Evolutionary conservation across 2,797 vertebrate species (phyloP).

Genomic region (Buceros bicornis): DNA sequence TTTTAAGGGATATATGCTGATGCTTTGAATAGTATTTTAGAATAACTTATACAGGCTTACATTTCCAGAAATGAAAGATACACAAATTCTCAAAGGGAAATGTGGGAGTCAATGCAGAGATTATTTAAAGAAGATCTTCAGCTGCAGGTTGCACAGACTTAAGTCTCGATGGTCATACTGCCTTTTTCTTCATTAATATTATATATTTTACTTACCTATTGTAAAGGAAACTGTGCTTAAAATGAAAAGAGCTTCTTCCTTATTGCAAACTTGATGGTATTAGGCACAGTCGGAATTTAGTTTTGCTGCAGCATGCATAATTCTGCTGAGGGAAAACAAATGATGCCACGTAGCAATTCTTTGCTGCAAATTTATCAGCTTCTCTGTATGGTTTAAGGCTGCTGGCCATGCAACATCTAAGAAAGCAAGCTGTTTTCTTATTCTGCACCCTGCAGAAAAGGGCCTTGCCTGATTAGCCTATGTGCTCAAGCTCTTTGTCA

Average conservation of each 20-base stretch:
- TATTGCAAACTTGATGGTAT: not conserved
- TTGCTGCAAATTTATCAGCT: not conserved
- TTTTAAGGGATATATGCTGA: not conserved
- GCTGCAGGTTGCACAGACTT: not conserved
- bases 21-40: not conserved
- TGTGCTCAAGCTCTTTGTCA: not conserved
- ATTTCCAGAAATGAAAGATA: not conserved
- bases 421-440: not conserved
- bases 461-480: not conserved
- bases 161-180: not conserved
- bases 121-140: not conserved
- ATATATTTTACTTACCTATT: not conserved
- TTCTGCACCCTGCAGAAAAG: not conserved
- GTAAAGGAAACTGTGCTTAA: not conserved
- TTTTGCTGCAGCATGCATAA: not conserved
- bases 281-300: not conserved
- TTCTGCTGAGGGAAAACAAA: not conserved
- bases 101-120: not conserved
- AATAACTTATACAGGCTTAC: not conserved
- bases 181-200: not conserved
- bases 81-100: not conserved
- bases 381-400: not conserved
- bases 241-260: not conserved
- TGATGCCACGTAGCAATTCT: not conserved
- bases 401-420: not conserved